Conservation (phyloP, 2,797 vertebrate genomes). For the Melanitta fusca region DNA sequence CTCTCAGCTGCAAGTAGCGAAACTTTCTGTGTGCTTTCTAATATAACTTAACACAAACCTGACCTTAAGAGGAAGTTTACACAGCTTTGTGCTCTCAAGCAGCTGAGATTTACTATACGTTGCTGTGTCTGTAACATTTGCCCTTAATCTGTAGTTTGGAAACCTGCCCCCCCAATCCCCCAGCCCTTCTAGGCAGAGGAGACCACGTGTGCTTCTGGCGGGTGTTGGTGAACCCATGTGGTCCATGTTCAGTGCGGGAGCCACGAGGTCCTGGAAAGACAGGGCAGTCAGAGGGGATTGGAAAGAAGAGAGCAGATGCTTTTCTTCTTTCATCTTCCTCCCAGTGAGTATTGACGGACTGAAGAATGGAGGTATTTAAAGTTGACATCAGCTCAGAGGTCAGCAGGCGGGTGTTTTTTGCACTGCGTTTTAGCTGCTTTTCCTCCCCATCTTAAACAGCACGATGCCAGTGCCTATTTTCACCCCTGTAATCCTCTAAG, state of each 20-base stretch:
- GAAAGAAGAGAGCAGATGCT: neutral
- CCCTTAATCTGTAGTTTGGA: neutral
- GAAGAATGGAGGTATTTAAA: neutral
- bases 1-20: constrained; percentile 18
- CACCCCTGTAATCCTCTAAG: neutral
- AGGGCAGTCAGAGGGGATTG: neutral
- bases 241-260: neutral
- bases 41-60: constrained; percentile 53
- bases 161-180: neutral
- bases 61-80: constrained; percentile 72
- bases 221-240: neutral
- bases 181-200: neutral
- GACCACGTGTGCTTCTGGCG: neutral
- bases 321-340: constrained; percentile 6
- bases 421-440: neutral
- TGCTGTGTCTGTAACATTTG: constrained; percentile 54
- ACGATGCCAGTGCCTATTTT: neutral
- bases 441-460: neutral
- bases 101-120: constrained; percentile 49
- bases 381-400: neutral
- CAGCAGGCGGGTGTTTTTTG: neutral
- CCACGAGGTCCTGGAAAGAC: neutral
- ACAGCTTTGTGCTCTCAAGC: constrained; percentile 49
- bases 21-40: constrained; percentile 52
- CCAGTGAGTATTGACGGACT: neutral